phyloP scores from a whole-genome alignment of 2,113 vertebrate genomes.

The Ictalurus punctatus region DNA sequence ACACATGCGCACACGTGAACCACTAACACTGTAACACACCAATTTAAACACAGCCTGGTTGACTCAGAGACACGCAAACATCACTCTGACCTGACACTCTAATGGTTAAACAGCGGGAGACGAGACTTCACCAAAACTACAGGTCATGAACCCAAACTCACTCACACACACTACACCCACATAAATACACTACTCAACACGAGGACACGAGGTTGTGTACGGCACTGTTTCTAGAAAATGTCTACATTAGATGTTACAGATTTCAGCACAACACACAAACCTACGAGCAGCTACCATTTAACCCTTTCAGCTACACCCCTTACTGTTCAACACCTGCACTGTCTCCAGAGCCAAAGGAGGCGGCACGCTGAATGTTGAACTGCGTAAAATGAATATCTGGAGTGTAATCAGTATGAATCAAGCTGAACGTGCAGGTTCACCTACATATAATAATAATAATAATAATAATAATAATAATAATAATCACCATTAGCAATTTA shows the following conservation, averaged over 20 bases:
- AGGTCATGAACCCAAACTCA: neutral
- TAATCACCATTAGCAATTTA: neutral
- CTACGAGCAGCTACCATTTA: neutral
- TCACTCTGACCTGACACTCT: neutral
- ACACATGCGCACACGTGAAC: neutral
- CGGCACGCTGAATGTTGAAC: no score
- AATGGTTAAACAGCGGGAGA: neutral
- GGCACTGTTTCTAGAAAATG: neutral
- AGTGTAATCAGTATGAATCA: neutral
- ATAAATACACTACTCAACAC: neutral
- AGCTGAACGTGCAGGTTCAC: no score
- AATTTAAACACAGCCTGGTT: neutral
- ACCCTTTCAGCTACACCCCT: neutral
- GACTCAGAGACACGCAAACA: neutral
- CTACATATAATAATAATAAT: no score
- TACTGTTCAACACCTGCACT: neutral
- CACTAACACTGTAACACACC: neutral
- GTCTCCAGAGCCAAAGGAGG: neutral
- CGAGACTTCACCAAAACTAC: conserved; percentile 1
- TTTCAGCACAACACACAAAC: neutral
- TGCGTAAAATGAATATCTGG: no score
- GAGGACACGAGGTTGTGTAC: neutral
- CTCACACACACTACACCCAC: conserved; percentile 19
- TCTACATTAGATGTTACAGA: neutral
- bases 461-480: neutral